Percentiles rank a stretch among this genome's conserved stretches.
Conservation (phyloP, 2,888 invertebrate genomes). For the Caenorhabditis sp. region DNA sequence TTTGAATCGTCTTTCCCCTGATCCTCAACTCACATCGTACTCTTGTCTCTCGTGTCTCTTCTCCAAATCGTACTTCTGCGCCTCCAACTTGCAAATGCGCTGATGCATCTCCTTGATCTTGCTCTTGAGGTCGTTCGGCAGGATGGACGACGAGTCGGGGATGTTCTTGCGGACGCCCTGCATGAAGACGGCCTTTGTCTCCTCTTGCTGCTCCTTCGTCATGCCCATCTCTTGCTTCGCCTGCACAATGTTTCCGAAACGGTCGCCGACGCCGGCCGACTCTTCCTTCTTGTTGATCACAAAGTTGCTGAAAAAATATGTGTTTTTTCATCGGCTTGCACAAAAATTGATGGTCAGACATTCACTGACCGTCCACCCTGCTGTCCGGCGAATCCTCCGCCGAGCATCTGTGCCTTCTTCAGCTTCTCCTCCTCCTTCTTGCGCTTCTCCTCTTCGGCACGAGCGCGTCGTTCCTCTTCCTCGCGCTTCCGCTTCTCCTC, state of each 20-base stretch:
- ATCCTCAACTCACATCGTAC: constrained; percentile 73
- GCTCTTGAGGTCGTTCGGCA: constrained; percentile 69
- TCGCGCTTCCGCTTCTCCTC: constrained; percentile 77
- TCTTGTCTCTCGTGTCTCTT: constrained; percentile 79
- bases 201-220: constrained; percentile 99
- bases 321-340: background rate
- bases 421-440: constrained; percentile 75
- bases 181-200: constrained; percentile 85
- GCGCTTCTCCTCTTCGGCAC: constrained; percentile 74
- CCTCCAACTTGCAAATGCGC: constrained; percentile 77
- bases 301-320: constrained; percentile 57
- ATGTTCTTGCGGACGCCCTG: constrained; percentile 49
- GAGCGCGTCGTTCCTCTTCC: constrained; percentile 69
- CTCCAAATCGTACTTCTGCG: constrained; percentile 78
- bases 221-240: constrained; percentile 97
- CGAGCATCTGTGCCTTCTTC: constrained; percentile 65
- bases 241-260: constrained; percentile 86
- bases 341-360: no score
- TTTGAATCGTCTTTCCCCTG: background rate
- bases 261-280: constrained; percentile 66
- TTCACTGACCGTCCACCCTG: constrained; percentile 55
- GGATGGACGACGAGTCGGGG: constrained; percentile 51
- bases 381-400: constrained; percentile 46
- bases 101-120: constrained; percentile 78
- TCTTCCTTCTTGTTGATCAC: constrained; percentile 77